phyloP scores from a whole-genome alignment of 2,797 vertebrate genomes.

The Pogonophryne albipinna region DNA sequence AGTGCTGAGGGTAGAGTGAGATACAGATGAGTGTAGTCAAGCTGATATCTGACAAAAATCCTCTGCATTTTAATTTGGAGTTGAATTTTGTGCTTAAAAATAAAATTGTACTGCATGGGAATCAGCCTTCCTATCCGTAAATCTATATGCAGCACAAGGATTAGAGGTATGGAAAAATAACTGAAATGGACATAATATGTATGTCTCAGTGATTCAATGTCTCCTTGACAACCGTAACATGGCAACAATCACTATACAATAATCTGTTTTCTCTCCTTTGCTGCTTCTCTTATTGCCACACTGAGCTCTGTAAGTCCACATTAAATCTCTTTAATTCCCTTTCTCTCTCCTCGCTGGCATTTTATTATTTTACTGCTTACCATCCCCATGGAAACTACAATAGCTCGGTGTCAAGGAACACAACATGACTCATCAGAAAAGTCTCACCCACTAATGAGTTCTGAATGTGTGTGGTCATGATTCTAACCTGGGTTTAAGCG shows the following conservation, averaged over 20 bases:
- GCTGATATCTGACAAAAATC: conserved; percentile 43
- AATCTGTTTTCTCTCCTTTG: conserved; percentile 36
- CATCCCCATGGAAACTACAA: conserved; percentile 48
- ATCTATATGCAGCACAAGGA: conserved; percentile 4
- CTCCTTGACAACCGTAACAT: conserved; percentile 81
- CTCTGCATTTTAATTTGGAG: conserved; percentile 48
- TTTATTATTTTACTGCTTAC: conserved; percentile 20
- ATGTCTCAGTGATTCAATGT: conserved; percentile 64
- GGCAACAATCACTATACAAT: conserved; percentile 76
- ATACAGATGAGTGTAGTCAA: conserved; percentile 57
- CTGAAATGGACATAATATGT: conserved; percentile 56
- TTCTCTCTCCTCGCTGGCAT: conserved; percentile 25
- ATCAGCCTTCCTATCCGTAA: neutral
- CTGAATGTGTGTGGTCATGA: conserved; percentile 45
- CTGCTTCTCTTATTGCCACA: conserved; percentile 26
- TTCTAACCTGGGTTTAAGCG: conserved; percentile 10
- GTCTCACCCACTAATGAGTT: conserved; percentile 43
- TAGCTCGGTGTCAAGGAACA: conserved; percentile 39
- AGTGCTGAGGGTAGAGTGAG: conserved; percentile 58
- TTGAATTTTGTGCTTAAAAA: conserved; percentile 27
- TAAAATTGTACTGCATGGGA: neutral
- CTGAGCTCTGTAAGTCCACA: conserved; percentile 27
- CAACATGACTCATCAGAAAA: conserved; percentile 53
- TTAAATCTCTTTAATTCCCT: conserved; percentile 26
- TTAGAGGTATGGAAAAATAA: conserved; percentile 22